These are phyloP conservation scores for Lacerta agilis DNA, from an alignment of 2,797 vertebrate genomes.

Conservation along the genomic window DNA sequence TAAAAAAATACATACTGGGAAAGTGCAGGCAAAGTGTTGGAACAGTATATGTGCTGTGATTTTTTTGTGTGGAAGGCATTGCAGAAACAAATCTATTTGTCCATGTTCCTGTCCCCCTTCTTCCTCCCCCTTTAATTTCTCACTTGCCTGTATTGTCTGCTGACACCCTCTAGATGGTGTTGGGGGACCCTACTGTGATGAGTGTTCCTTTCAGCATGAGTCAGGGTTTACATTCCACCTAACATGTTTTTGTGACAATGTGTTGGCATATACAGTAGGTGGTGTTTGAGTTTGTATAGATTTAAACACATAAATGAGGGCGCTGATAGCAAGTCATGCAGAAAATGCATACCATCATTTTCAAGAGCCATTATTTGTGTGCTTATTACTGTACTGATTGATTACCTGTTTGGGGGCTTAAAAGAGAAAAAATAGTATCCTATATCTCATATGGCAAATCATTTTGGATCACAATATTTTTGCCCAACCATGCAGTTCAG, in stretches of 20 bases:
- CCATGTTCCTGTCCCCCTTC: not conserved
- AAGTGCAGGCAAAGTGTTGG: not conserved
- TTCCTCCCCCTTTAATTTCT: not conserved
- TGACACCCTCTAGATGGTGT: conserved; percentile 61
- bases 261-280: conserved; percentile 68
- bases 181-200: conserved; percentile 38
- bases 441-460: not conserved
- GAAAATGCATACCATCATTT: conserved; percentile 48
- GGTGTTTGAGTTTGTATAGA: conserved; percentile 62
- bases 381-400: not conserved
- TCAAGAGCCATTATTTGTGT: conserved; percentile 23
- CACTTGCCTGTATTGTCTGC: conserved; percentile 38
- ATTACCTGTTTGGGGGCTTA: not conserved
- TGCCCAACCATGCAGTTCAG: not conserved
- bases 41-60: not conserved
- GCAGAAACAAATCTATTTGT: not conserved
- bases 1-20: not conserved
- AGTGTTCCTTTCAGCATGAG: conserved; percentile 6
- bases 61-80: not conserved
- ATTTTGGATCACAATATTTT: conserved; percentile 12
- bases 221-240: conserved; percentile 10
- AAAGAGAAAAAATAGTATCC: not conserved
- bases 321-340: conserved; percentile 45
- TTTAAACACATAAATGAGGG: conserved; percentile 58
- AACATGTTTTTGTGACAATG: conserved; percentile 50